Conservation (phyloP, 1,140 invertebrate genomes). For the Drosophila serrata region DNA sequence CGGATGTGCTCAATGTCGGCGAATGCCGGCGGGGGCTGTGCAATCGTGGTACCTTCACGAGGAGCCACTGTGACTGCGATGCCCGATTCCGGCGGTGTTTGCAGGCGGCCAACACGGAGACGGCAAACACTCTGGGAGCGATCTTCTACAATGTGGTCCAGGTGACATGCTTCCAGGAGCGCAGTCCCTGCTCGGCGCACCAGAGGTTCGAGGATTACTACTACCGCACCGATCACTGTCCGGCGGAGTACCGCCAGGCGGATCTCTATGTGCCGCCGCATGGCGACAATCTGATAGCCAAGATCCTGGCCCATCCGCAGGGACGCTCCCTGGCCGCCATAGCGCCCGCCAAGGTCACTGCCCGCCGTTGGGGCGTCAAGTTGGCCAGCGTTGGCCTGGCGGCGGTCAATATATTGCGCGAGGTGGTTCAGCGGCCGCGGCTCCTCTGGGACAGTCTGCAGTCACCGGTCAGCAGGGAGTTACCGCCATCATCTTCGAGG, state of each 20-base stretch:
- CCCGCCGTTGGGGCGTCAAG: constrained; percentile 75
- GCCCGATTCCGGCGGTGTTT: constrained; percentile 89
- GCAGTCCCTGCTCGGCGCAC: constrained; percentile 88
- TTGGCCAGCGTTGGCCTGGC: constrained; percentile 80
- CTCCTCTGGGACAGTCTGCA: constrained; percentile 73
- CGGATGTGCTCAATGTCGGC: constrained; percentile 87
- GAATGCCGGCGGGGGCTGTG: constrained; percentile 89
- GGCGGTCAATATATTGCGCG: constrained; percentile 78
- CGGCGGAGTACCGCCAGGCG: constrained; percentile 72
- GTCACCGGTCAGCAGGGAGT: constrained; percentile 62
- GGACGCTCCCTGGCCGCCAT: constrained; percentile 58
- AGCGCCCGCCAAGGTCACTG: constrained; percentile 54
- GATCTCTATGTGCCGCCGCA: constrained; percentile 82
- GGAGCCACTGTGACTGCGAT: constrained; percentile 91
- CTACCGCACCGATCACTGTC: constrained; percentile 70
- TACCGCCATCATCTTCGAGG: constrained; percentile 45
- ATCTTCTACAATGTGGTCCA: constrained; percentile 90
- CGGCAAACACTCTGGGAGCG: constrained; percentile 89
- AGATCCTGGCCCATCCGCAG: constrained; percentile 71
- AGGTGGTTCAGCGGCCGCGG: constrained; percentile 74
- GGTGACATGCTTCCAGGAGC: constrained; percentile 89
- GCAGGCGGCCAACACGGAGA: constrained; percentile 89
- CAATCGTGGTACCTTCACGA: constrained; percentile 89
- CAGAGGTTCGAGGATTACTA: constrained; percentile 86
- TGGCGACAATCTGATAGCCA: constrained; percentile 74